Evolutionary conservation across 2,797 vertebrate genomes (phyloP).

Genomic region (Fistularia commersonii): DNA sequence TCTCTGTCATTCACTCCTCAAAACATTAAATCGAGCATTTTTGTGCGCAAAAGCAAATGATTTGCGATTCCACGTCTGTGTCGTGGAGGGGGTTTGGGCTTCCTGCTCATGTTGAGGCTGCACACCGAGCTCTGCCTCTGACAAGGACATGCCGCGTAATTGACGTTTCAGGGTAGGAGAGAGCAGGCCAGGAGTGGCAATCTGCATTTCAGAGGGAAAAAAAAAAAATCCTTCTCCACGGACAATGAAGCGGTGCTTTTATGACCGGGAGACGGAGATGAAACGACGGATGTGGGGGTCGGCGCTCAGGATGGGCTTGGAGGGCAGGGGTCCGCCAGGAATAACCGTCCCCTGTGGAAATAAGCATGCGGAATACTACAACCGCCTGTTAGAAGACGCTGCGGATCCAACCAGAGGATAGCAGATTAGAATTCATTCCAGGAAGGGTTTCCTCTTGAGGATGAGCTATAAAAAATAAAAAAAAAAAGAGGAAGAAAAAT

Average conservation of each 20-base stretch:
- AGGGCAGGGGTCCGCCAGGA: conserved; percentile 43
- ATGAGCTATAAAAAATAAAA: conserved; percentile 25
- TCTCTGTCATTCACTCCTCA: too few relatives aligned
- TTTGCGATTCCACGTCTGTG: too few relatives aligned
- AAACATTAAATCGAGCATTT: too few relatives aligned
- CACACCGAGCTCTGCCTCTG: too few relatives aligned
- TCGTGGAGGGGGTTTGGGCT: too few relatives aligned
- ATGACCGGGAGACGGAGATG: conserved; percentile 42
- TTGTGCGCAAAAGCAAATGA: too few relatives aligned
- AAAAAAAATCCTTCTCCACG: conserved; percentile 44
- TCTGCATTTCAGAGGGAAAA: conserved; percentile 36
- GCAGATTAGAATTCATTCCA: conserved; percentile 38
- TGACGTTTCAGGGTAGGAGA: conserved; percentile 1
- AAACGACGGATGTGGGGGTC: conserved; percentile 29
- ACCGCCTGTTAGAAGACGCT: conserved; percentile 7
- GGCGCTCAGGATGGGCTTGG: conserved; percentile 22
- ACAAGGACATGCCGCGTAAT: background rate
- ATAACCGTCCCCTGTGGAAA: conserved; percentile 44
- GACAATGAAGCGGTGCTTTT: conserved; percentile 62
- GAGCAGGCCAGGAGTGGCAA: conserved; percentile 15
- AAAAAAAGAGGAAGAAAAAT: background rate
- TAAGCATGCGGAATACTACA: conserved; percentile 21
- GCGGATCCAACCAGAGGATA: conserved; percentile 25
- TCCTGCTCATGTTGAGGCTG: too few relatives aligned
- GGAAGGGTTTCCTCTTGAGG: conserved; percentile 30